Percentiles rank a stretch among this genome's conserved stretches.
phyloP scores from a whole-genome alignment of 2,888 invertebrate genomes.

The Hirtodrosophila trivittata region DNA sequence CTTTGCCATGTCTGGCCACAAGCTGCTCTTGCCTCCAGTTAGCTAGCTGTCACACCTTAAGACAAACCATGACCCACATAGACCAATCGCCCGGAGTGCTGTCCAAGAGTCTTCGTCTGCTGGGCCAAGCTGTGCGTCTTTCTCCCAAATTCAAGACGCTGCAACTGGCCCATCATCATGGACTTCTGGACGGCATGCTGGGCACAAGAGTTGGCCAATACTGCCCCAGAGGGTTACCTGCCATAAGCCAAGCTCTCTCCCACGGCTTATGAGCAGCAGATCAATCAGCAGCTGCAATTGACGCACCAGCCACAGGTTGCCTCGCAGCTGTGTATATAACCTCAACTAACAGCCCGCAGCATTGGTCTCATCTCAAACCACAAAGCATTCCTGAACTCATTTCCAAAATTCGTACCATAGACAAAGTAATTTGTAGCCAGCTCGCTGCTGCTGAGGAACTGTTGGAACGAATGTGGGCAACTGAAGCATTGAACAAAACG shows the following conservation, averaged over 20 bases:
- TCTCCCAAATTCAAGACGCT: constrained; percentile 64
- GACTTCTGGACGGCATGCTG: constrained; percentile 7
- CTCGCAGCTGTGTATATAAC: constrained; percentile 2
- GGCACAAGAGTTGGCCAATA: constrained; percentile 14
- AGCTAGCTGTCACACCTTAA: constrained; percentile 31
- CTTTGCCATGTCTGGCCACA: constrained; percentile 47
- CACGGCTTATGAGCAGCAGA: constrained; percentile 44
- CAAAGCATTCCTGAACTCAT: constrained; percentile 74
- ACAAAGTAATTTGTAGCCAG: constrained; percentile 26
- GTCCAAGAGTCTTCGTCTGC: constrained; percentile 1
- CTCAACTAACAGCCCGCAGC: constrained; percentile 22
- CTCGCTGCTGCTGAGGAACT: constrained; percentile 5
- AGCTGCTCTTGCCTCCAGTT: constrained; percentile 5
- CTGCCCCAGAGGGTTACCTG: constrained; percentile 17
- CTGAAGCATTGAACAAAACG: constrained; percentile 62
- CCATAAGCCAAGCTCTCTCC: constrained; percentile 68
- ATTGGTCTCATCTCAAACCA: constrained; percentile 43
- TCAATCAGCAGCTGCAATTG: constrained; percentile 1
- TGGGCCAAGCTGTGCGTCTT: constrained; percentile 17
- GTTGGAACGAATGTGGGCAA: constrained; percentile 39
- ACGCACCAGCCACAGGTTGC: constrained; percentile 69
- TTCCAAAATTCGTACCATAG: constrained; percentile 72
- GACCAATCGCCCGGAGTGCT: constrained; percentile 53
- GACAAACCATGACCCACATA: constrained; percentile 76
- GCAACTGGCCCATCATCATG: not conserved